Evolutionary conservation across 2,888 invertebrate genomes (phyloP), one percentile per base, ranked within the genome.

Genomic region (Drosophila testacea): DNA sequence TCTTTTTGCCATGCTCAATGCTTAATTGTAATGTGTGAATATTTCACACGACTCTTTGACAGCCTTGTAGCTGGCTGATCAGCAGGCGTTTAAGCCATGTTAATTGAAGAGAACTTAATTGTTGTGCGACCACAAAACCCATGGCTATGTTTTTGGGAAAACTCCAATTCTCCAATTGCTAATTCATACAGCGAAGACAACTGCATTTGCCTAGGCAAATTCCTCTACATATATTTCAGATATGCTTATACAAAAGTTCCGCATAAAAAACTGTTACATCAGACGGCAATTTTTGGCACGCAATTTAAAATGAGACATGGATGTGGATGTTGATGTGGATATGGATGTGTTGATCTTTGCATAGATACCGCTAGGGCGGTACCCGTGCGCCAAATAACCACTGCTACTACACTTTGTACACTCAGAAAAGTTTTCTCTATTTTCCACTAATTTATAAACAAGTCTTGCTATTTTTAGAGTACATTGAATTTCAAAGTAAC

Each of bases 21-120:
- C 44, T 48, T 66, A 50, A 61, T 32, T 61, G 66, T 76, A 61
- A 83, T 87, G 87, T 83, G 85, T 69, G 87, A 83, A 82, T 38
- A 66, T 54, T 82, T 83, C 83, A 56, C 83, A 83, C 64, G 68
- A 69, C 67, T 81, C 67, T 76, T 72, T 52, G 65, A 36, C 69
- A 69, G 79, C 77, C 82, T 81, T 82, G 82, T 77, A 70, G 44
- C 38, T 48, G 55, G 10, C 41, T 79, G 69, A 73, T 77, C 79
- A 77, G n/a, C 46, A 27, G 48, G 48, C 78, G 60, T 73, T 80
- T 79, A 73, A 62, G 70, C 62, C 66, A 81, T 55, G 62, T 69
- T 77, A 73, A 69, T 76, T 54, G 38, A 36, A 69, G 62, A 77
- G 77, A 77, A 77, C 52, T 73, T 77, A 77, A 77, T 77, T 77